Conservation (phyloP, 2,113 vertebrate genomes). For the Baryphthengus martii region DNA sequence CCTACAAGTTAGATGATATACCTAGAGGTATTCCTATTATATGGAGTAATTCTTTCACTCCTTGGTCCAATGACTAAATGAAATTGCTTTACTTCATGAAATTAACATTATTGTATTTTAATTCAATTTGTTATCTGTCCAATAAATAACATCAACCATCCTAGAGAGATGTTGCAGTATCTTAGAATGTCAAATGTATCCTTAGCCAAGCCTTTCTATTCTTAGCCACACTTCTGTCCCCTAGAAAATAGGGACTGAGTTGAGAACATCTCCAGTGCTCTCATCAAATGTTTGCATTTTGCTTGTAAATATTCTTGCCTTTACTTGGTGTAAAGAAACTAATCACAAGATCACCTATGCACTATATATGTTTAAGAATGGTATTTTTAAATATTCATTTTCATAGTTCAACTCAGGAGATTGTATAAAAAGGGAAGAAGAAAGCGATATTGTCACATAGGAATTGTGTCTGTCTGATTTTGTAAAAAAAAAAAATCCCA, state of each 20-base stretch:
- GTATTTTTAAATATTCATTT: background rate
- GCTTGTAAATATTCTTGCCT: background rate
- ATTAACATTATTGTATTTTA: background rate
- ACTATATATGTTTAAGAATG: background rate
- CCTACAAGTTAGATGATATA: background rate
- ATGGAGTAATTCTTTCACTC: background rate
- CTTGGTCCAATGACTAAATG: background rate
- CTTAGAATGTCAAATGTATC: background rate
- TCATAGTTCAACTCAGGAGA: background rate
- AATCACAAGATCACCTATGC: background rate
- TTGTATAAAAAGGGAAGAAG: background rate
- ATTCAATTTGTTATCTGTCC: background rate
- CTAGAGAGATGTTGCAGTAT: background rate
- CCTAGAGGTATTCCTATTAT: background rate
- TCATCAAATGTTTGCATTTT: background rate
- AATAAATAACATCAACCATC: background rate
- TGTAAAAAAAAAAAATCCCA: background rate
- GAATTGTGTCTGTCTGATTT: background rate
- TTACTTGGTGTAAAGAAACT: background rate
- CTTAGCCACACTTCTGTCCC: background rate
- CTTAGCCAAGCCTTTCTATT: background rate
- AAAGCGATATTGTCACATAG: background rate
- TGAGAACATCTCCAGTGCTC: background rate
- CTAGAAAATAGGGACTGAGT: background rate
- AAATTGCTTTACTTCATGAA: constrained; percentile 4